phyloP scores from a whole-genome alignment of 2,797 vertebrate genomes.

The Pogoniulus pusillus region DNA sequence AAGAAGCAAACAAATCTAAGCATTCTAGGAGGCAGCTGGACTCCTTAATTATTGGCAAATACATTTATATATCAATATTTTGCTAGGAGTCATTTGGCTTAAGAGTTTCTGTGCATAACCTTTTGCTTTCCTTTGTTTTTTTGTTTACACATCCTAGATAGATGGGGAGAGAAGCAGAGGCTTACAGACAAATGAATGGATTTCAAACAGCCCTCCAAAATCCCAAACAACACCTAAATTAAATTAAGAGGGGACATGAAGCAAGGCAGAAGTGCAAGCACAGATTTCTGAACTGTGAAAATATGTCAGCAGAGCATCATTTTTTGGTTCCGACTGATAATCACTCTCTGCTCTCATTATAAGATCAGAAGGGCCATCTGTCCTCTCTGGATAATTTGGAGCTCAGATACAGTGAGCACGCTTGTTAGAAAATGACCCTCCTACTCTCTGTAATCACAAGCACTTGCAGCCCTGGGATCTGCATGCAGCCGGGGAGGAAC shows the following conservation, averaged over 20 bases:
- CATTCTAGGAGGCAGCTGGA: conserved; percentile 49
- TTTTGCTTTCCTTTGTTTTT: conserved; percentile 65
- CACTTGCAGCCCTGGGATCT: conserved; percentile 22
- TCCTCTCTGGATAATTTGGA: conserved; percentile 66
- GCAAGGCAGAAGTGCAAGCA: conserved; percentile 58
- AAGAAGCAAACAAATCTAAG: conserved; percentile 24
- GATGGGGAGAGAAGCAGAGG: conserved; percentile 29
- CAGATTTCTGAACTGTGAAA: conserved; percentile 72
- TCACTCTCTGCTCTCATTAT: conserved; percentile 69
- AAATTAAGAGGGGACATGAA: conserved; percentile 47
- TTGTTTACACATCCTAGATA: conserved; percentile 56
- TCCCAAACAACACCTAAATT: conserved; percentile 51
- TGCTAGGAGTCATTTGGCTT: conserved; percentile 59
- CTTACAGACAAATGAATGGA: conserved; percentile 22
- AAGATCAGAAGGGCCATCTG: conserved; percentile 71
- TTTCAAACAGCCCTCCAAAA: conserved; percentile 59
- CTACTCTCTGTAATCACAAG: conserved; percentile 49
- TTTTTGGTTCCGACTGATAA: conserved; percentile 70
- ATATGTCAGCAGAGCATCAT: conserved; percentile 70
- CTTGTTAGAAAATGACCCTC: conserved; percentile 65
- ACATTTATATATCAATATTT: conserved; percentile 73
- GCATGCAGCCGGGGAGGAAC: not conserved
- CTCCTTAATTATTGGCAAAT: conserved; percentile 67
- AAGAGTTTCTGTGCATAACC: conserved; percentile 65
- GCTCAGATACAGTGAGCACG: conserved; percentile 64